Percentiles rank a stretch among this genome's conserved stretches.
Evolutionary conservation across 2,888 invertebrate genomes (phyloP).

Genomic region (Bibio marci): DNA sequence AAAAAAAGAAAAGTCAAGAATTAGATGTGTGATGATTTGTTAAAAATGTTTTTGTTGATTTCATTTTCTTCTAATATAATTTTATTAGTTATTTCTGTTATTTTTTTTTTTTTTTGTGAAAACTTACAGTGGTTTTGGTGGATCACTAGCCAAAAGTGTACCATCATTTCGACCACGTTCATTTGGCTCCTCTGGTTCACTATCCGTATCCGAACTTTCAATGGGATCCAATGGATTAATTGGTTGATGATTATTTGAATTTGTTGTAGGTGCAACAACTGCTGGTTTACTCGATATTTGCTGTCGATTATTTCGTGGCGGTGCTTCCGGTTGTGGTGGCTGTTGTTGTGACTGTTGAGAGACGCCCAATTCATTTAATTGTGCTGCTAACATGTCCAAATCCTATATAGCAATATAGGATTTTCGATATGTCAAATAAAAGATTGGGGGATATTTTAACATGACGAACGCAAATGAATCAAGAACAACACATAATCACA

Average conservation of each 20-base stretch:
- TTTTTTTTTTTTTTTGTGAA: too few species aligned
- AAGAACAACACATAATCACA: neutral
- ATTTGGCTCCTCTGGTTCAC: conserved; percentile 65
- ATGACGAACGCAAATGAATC: neutral
- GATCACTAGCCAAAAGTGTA: conserved; percentile 87
- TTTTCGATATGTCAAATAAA: conserved; percentile 8
- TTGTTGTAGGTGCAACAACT: conserved; percentile 25
- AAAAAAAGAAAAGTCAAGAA: neutral
- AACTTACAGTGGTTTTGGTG: conserved; percentile 89
- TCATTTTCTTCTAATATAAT: too few species aligned
- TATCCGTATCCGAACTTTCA: conserved; percentile 63
- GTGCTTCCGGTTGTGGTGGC: conserved; percentile 51
- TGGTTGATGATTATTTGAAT: conserved; percentile 23
- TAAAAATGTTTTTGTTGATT: too few species aligned
- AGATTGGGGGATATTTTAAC: neutral
- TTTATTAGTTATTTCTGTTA: too few species aligned
- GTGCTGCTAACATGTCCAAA: conserved; percentile 89
- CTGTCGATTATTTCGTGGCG: conserved; percentile 43
- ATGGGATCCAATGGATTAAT: conserved; percentile 46
- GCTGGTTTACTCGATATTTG: conserved; percentile 9
- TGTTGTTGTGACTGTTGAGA: conserved; percentile 29
- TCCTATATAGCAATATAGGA: conserved; percentile 45
- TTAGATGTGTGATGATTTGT: too few species aligned
- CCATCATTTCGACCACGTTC: conserved; percentile 78
- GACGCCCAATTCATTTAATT: conserved; percentile 84